phyloP scores from a whole-genome alignment of 2,113 vertebrate genomes.

The Serilophus lunatus region DNA sequence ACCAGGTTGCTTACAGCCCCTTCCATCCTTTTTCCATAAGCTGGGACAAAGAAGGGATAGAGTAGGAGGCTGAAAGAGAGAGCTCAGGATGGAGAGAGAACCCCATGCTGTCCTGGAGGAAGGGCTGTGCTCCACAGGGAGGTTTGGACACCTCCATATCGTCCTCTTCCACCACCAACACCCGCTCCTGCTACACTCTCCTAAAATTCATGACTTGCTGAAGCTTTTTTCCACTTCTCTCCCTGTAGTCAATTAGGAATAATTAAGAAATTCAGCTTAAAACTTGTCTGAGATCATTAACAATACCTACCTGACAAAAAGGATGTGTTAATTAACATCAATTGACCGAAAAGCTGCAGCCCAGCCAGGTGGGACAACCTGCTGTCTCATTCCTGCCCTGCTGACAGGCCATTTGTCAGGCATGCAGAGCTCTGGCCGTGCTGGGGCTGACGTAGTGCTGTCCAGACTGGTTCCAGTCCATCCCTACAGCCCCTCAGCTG shows the following conservation, averaged over 20 bases:
- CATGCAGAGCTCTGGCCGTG: not conserved
- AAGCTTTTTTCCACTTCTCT: not conserved
- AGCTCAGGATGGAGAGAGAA: not conserved
- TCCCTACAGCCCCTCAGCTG: not conserved
- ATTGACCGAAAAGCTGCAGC: not conserved
- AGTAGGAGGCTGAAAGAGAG: not conserved
- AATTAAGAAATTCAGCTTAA: constrained; percentile 59
- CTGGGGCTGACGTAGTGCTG: not conserved
- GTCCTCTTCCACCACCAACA: not conserved
- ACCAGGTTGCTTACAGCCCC: not conserved
- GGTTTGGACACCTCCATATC: not conserved
- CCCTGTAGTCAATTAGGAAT: constrained; percentile 1
- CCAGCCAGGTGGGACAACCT: not conserved
- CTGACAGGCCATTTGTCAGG: not conserved
- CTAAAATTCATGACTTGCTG: not conserved
- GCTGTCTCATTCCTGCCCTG: not conserved
- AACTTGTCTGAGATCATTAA: constrained; percentile 18
- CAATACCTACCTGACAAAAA: not conserved
- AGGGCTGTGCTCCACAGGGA: not conserved
- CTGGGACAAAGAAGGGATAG: not conserved
- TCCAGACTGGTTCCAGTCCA: not conserved
- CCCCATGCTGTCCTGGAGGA: not conserved
- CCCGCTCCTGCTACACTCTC: not conserved
- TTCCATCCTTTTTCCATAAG: not conserved
- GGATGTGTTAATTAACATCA: constrained; percentile 52